Evolutionary conservation across 2,888 invertebrate species (phyloP).

Genomic region (Hypena proboscidalis): DNA sequence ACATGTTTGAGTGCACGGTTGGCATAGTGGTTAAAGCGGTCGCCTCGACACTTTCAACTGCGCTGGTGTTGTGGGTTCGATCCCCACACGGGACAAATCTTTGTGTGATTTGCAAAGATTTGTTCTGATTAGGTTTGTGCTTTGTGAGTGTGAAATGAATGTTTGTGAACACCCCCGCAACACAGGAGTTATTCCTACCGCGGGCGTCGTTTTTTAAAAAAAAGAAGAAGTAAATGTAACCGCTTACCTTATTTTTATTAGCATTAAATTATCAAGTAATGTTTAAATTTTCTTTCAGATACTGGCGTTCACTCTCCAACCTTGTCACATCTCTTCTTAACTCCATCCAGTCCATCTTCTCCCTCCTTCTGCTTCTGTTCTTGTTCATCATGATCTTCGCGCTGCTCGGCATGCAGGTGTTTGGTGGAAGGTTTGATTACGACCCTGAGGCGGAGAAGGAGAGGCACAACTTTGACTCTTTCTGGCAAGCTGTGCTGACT

Average conservation of each 20-base stretch:
- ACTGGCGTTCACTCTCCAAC: constrained; percentile 99
- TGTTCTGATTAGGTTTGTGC: too few relatives aligned
- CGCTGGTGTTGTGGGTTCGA: too few relatives aligned
- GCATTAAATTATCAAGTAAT: neutral
- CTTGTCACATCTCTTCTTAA: constrained; percentile 98
- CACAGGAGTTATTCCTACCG: too few relatives aligned
- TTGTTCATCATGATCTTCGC: constrained; percentile 99
- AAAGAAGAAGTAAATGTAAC: too few relatives aligned
- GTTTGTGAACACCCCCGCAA: too few relatives aligned
- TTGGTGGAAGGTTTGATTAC: constrained; percentile 99
- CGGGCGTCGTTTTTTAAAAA: too few relatives aligned
- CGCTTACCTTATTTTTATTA: constrained; percentile 3
- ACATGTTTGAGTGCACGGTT: too few relatives aligned
- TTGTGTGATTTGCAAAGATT: too few relatives aligned
- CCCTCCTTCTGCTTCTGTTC: constrained; percentile 97
- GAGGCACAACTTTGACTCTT: constrained; percentile 98
- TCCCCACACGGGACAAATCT: too few relatives aligned
- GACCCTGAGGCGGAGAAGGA: constrained; percentile 93
- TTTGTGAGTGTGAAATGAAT: too few relatives aligned
- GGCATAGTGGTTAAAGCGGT: too few relatives aligned
- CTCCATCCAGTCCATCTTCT: constrained; percentile 99
- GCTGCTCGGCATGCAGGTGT: constrained; percentile 99
- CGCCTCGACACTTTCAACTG: too few relatives aligned
- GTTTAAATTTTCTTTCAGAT: constrained; percentile 86
- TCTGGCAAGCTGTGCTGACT: constrained; percentile 98